Conservation (phyloP, 2,888 invertebrate genomes). For the Fragum whitleyi region DNA sequence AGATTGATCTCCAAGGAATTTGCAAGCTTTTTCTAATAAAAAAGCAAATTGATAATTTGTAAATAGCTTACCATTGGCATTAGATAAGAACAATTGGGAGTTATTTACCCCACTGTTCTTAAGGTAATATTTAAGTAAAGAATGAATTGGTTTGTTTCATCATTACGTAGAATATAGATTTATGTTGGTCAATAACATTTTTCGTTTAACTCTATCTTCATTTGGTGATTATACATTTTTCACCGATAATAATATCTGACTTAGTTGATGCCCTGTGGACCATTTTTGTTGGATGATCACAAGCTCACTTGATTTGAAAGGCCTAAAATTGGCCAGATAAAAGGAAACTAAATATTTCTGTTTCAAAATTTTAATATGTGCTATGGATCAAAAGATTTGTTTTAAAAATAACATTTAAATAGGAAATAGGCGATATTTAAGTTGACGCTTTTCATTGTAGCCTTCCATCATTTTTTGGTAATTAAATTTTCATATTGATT, state of each 20-base stretch:
- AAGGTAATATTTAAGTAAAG: slow-evolving; percentile 1
- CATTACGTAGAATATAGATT: slow-evolving; percentile 3
- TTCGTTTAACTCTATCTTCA: slow-evolving; percentile 34
- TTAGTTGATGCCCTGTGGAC: neutral
- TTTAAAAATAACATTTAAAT: slow-evolving; percentile 11
- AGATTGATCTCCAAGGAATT: neutral
- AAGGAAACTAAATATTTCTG: slow-evolving; percentile 34
- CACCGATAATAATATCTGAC: slow-evolving; percentile 6
- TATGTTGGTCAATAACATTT: slow-evolving; percentile 3
- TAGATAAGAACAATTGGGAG: slow-evolving; percentile 17
- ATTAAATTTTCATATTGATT: slow-evolving; percentile 33
- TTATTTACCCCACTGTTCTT: neutral
- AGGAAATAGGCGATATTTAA: slow-evolving; percentile 9
- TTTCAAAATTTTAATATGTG: slow-evolving; percentile 31
- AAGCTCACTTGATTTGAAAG: slow-evolving; percentile 45
- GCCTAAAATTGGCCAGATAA: slow-evolving; percentile 43
- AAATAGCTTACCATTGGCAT: slow-evolving; percentile 21
- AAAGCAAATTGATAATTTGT: slow-evolving; percentile 41
- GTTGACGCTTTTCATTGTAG: slow-evolving; percentile 8
- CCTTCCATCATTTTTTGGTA: slow-evolving; percentile 36
- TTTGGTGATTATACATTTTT: neutral
- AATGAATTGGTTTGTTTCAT: slow-evolving; percentile 11
- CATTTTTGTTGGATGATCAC: neutral
- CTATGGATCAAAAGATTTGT: neutral
- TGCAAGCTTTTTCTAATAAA: slow-evolving; percentile 25